Conservation (phyloP, 2,113 vertebrate genomes). For the Cottus gobio region DNA sequence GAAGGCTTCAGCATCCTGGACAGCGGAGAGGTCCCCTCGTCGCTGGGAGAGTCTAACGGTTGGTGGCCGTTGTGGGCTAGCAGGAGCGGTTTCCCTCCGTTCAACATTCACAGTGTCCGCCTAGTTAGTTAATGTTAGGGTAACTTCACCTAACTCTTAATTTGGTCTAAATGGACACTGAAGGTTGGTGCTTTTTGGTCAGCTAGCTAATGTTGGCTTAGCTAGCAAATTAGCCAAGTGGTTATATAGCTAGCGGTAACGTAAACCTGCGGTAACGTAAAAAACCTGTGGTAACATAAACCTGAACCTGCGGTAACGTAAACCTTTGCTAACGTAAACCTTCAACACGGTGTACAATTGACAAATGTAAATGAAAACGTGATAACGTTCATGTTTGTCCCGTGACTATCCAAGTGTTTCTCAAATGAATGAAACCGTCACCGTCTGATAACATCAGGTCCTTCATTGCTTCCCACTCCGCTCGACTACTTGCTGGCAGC, state of each 20-base stretch:
- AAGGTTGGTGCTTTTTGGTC: background rate
- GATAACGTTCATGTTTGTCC: background rate
- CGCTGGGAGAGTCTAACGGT: slow-evolving; percentile 79
- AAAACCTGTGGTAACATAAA: background rate
- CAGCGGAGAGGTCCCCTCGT: slow-evolving; percentile 88
- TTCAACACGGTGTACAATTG: no score
- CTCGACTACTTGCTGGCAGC: background rate
- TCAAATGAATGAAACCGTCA: slow-evolving; percentile 1
- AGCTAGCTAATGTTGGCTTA: slow-evolving; percentile 49
- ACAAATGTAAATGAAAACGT: background rate
- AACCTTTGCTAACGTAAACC: background rate
- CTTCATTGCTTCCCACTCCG: slow-evolving; percentile 30
- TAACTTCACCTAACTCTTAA: background rate
- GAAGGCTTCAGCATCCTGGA: slow-evolving; percentile 94
- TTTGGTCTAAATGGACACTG: background rate
- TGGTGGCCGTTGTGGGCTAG: slow-evolving; percentile 16
- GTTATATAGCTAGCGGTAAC: background rate
- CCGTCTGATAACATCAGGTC: slow-evolving; percentile 22
- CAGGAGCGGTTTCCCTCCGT: background rate
- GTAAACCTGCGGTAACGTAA: background rate
- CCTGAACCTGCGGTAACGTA: background rate
- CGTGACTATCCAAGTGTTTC: background rate
- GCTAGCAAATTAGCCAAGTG: slow-evolving; percentile 31
- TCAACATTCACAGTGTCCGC: background rate
- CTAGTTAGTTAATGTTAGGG: fast-evolving